phyloP scores from a whole-genome alignment of 2,888 invertebrate species.

The Chloroclysta siterata region DNA sequence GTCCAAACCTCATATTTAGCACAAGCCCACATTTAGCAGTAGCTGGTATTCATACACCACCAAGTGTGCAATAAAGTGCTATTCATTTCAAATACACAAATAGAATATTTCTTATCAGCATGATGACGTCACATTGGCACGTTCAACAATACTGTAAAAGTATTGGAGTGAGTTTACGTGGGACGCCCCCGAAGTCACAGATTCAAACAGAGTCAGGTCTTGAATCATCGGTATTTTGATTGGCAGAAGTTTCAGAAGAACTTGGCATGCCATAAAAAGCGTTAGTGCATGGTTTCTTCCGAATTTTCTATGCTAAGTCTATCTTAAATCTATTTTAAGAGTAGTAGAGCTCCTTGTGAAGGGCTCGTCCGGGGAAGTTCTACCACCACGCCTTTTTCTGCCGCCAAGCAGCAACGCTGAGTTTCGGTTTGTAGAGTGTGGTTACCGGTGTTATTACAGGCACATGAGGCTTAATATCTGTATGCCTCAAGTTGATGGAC shows the following conservation, averaged over 20 bases:
- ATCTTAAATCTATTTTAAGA: no score
- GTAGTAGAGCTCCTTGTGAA: no score
- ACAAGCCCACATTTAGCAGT: not conserved
- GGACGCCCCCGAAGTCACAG: slow-evolving; percentile 11
- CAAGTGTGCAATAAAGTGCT: no score
- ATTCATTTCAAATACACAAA: slow-evolving; percentile 1
- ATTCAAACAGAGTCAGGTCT: not conserved
- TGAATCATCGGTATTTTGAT: slow-evolving; percentile 17
- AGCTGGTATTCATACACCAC: not conserved
- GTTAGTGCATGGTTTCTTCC: no score
- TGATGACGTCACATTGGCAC: slow-evolving; percentile 18
- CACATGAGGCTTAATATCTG: no score
- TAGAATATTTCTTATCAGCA: slow-evolving; percentile 5
- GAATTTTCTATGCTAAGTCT: no score
- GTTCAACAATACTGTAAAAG: slow-evolving; percentile 15
- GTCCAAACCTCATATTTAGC: not conserved
- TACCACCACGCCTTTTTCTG: no score
- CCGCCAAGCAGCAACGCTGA: no score
- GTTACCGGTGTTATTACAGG: no score
- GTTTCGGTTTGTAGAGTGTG: no score
- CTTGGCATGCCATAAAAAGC: not conserved
- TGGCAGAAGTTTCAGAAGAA: not conserved
- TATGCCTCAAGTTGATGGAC: no score
- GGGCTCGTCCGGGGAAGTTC: no score
- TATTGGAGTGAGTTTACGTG: slow-evolving; percentile 11